phyloP scores from a whole-genome alignment of 2,113 vertebrate species.

The Dromiciops gliroides region DNA sequence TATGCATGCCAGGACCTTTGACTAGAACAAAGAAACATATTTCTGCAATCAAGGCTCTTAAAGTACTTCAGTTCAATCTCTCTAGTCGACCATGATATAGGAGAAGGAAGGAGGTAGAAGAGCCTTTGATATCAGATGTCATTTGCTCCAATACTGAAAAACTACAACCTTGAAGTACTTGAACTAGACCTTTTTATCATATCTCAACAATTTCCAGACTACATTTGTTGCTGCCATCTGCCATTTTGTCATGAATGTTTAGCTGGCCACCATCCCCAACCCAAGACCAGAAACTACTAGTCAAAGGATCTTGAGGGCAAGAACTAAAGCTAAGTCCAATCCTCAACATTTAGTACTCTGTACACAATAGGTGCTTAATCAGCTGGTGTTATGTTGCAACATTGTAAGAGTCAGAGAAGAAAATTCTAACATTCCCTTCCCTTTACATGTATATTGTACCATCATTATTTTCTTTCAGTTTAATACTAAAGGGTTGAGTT shows the following conservation, averaged over 20 bases:
- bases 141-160: neutral
- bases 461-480: neutral
- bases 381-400: neutral
- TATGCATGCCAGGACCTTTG: conserved; percentile 13
- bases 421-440: neutral
- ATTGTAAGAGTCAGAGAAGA: neutral
- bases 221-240: too few relatives aligned
- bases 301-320: neutral
- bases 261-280: neutral
- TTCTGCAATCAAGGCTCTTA: conserved; percentile 12
- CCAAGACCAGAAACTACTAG: neutral
- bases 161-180: neutral
- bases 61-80: neutral
- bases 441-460: neutral
- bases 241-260: too few relatives aligned
- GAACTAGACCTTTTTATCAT: neutral
- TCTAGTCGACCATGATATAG: neutral
- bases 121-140: neutral
- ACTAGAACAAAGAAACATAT: conserved; percentile 26
- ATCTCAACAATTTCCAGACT: neutral
- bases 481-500: neutral
- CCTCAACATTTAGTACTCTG: neutral
- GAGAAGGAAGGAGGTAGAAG: neutral
- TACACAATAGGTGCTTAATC: neutral
- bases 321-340: neutral